phyloP scores from a whole-genome alignment of 2,888 invertebrate species.

The Pristionchus entomophagus region DNA sequence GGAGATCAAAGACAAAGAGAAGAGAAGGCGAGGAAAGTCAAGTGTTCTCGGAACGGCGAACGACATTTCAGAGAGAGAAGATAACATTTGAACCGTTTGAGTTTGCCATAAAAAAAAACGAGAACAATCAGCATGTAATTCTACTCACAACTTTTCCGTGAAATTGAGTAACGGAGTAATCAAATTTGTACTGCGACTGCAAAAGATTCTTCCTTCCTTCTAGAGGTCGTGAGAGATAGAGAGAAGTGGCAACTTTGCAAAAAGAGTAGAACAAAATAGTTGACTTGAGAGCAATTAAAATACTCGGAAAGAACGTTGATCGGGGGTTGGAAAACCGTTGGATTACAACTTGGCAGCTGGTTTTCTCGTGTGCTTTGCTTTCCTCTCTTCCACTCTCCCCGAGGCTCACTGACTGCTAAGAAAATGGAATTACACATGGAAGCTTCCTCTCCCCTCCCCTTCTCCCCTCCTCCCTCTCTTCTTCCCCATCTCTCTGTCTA shows the following conservation, averaged over 20 bases:
- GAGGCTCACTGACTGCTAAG: slow-evolving; percentile 30
- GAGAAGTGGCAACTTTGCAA: background rate
- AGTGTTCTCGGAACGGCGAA: background rate
- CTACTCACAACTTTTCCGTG: too few species aligned
- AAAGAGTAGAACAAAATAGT: background rate
- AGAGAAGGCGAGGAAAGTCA: background rate
- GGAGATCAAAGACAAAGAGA: slow-evolving; percentile 3
- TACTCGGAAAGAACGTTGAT: background rate
- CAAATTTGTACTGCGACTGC: background rate
- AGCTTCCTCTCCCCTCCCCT: background rate
- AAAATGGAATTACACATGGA: slow-evolving; percentile 40
- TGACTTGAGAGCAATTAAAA: background rate
- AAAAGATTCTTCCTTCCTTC: background rate
- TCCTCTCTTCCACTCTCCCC: slow-evolving; percentile 13
- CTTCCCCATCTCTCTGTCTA: background rate
- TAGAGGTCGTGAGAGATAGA: background rate
- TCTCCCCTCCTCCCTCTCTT: background rate
- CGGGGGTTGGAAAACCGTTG: background rate
- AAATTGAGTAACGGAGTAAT: background rate
- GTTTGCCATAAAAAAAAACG: background rate
- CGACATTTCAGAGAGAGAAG: background rate
- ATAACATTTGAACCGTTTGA: background rate
- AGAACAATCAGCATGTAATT: background rate
- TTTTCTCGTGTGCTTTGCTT: slow-evolving; percentile 15
- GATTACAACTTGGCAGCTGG: background rate